phyloP scores from a whole-genome alignment of 2,888 invertebrate genomes.

The Platycheirus albimanus region DNA sequence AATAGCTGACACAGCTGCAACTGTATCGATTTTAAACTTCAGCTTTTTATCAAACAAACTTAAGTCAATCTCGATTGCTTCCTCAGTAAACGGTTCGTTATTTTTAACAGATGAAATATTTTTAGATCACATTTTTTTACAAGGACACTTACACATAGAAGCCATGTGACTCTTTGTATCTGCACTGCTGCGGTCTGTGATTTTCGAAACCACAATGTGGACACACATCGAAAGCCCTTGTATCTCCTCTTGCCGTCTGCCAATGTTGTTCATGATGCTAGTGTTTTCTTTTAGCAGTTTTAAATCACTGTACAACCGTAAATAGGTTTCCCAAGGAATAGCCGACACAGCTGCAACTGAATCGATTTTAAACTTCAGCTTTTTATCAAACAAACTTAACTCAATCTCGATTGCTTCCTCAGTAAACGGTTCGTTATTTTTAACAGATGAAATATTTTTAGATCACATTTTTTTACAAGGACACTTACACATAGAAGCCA shows the following conservation, averaged over 20 bases:
- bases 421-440: slow-evolving; percentile 11
- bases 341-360: not conserved
- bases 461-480: no score
- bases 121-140: not conserved
- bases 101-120: slow-evolving; percentile 6
- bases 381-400: no score
- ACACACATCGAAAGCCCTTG: no score
- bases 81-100: slow-evolving; percentile 14
- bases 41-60: no score
- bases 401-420: not conserved
- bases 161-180: slow-evolving; percentile 1
- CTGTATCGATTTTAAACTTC: no score
- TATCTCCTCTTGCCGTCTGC: no score
- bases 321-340: slow-evolving; percentile 27
- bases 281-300: slow-evolving; percentile 12
- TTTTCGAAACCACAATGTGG: not conserved
- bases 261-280: no score
- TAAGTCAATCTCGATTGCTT: not conserved
- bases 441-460: slow-evolving; percentile 6
- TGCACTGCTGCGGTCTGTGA: slow-evolving; percentile 6
- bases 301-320: not conserved
- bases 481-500: no score
- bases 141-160: slow-evolving; percentile 7
- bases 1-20: slow-evolving; percentile 12
- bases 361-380: no score